Evolutionary conservation across 92 coral and sea anemone genomes (phyloP), one percentile per base, ranked within the genome.

Genomic region (Anthopleura xanthogrammica): DNA sequence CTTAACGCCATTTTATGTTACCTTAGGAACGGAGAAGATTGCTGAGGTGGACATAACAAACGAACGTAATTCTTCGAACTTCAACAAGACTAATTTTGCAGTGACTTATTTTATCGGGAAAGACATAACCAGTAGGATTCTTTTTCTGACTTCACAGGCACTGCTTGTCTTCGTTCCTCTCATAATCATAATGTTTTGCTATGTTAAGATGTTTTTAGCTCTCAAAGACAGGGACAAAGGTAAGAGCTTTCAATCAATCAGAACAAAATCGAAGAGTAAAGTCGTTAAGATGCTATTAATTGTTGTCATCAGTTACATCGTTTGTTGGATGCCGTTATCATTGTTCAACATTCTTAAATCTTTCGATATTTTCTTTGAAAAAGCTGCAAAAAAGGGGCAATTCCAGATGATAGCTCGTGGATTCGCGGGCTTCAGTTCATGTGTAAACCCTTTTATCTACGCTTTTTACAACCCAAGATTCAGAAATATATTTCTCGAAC

Each of bases 401-500:
- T n/a, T 48, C n/a, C 40, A 19, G 58, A 3, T 78, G 70, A 24
- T 52, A 54, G 36, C 23, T 36, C 57, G 39, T 23, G 22, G 20
- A 16, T 17, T 77, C 60, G 48, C 29, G 23, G 23, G 60, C 4
- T 6, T 78, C 1, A 78, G 81, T 52, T 78, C 81, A 1, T 13
- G 57, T 19, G 17, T 78, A 72, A 78, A 52, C 19, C 81, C 81
- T 7, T n/a, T 54, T 4, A 78, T 78, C 14, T 78, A 78, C 56
- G 81, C 81, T 1, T 78, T 78, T 52, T 78, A 78, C 60, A 78
- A 78, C 60, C 81, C 81, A 56, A 23, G 39, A 16, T 78, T 78
- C 43, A 54, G 71, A 52, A 55, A 66, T 5, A 72, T 56, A 41
- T 56, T 78, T 10, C 16, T 19, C 12, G 54, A 56, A 13, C 13